phyloP scores from a whole-genome alignment of 2,888 invertebrate genomes.

The Mycogona germanica region DNA sequence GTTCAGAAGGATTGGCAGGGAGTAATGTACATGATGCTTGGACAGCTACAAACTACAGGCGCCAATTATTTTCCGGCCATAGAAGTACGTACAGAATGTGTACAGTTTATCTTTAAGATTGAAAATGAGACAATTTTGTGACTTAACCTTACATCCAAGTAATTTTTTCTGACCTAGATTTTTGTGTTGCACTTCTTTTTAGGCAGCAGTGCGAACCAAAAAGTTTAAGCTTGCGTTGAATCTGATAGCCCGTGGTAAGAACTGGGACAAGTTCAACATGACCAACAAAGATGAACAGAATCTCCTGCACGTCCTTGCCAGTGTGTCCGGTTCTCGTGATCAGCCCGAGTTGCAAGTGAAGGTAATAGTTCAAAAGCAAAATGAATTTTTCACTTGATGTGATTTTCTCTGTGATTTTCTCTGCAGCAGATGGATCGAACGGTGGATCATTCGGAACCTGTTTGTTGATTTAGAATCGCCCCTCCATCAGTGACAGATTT shows the following conservation, averaged over 20 bases:
- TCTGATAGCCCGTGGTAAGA: constrained; percentile 31
- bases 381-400: too few relatives aligned
- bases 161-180: background rate
- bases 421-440: too few relatives aligned
- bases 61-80: constrained; percentile 32
- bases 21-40: constrained; percentile 38
- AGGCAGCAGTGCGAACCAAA: constrained; percentile 36
- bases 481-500: too few relatives aligned
- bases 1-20: constrained; percentile 38
- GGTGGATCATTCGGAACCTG: too few relatives aligned
- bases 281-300: constrained; percentile 31
- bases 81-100: constrained; percentile 28
- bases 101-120: background rate
- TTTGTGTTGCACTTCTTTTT: constrained; percentile 19
- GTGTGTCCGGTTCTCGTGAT: constrained; percentile 25
- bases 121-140: too few relatives aligned
- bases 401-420: too few relatives aligned
- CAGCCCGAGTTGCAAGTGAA: constrained; percentile 24
- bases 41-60: constrained; percentile 32
- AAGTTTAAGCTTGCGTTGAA: constrained; percentile 36
- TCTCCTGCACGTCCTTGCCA: constrained; percentile 35
- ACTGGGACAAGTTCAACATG: constrained; percentile 25
- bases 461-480: too few relatives aligned
- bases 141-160: background rate
- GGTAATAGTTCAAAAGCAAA: constrained; percentile 20